These are phyloP conservation scores for Spodoptera litura DNA, from an alignment of 1,140 invertebrate species.

Conservation along the genomic window DNA sequence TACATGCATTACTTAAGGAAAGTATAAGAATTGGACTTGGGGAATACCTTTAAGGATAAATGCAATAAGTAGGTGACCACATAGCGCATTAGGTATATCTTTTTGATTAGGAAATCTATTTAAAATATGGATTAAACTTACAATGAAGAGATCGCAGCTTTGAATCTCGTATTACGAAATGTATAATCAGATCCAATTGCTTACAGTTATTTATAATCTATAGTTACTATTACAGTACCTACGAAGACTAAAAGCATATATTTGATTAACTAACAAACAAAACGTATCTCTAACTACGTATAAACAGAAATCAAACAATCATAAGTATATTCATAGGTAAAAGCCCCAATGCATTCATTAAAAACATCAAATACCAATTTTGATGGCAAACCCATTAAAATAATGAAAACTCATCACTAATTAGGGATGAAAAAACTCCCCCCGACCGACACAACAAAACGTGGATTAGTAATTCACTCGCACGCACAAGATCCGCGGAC, in stretches of 20 bases:
- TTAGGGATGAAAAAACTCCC: constrained; percentile 23
- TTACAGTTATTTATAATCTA: too few relatives aligned
- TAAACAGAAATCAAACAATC: not conserved
- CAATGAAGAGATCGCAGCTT: too few relatives aligned
- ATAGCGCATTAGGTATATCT: not conserved
- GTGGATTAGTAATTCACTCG: constrained; percentile 70
- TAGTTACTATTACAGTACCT: too few relatives aligned
- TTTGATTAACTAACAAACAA: not conserved
- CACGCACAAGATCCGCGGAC: constrained; percentile 48
- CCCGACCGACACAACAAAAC: constrained; percentile 52
- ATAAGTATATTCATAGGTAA: too few relatives aligned
- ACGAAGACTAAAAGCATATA: not conserved
- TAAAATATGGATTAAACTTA: not conserved
- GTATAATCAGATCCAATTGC: too few relatives aligned
- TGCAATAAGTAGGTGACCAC: too few relatives aligned
- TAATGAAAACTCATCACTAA: constrained; percentile 24
- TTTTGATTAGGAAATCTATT: not conserved
- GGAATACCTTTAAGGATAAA: constrained; percentile 44
- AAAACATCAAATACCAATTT: not conserved
- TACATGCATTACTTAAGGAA: constrained; percentile 5
- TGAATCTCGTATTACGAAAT: too few relatives aligned
- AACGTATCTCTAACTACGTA: too few relatives aligned
- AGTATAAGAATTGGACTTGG: not conserved
- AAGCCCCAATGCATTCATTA: not conserved
- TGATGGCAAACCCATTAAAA: constrained; percentile 17